phyloP scores from a whole-genome alignment of 2,888 invertebrate genomes.

The Drosophila seclusa region DNA sequence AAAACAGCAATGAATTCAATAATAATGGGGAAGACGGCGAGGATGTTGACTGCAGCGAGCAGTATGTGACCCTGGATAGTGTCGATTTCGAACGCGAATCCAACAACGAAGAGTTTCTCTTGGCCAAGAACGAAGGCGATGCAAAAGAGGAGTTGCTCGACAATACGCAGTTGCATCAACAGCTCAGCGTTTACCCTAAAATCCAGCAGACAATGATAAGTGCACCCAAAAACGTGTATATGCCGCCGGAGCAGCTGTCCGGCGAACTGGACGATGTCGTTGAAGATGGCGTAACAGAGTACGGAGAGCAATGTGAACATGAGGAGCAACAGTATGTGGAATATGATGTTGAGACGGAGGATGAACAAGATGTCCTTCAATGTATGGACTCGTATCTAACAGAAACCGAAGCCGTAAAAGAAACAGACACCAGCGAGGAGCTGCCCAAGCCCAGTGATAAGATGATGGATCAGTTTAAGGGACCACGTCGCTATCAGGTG shows the following conservation, averaged over 20 bases:
- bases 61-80: conserved; percentile 58
- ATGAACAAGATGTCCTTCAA: not conserved
- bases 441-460: conserved; percentile 58
- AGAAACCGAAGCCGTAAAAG: conserved; percentile 2
- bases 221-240: conserved; percentile 39
- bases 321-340: conserved; percentile 15
- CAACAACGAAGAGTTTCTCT: conserved; percentile 54
- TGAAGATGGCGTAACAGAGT: conserved; percentile 2
- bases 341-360: conserved; percentile 9
- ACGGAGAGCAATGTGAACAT: conserved; percentile 21
- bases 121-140: conserved; percentile 47
- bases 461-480: conserved; percentile 62
- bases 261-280: conserved; percentile 49
- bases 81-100: conserved; percentile 56
- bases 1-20: conserved; percentile 18
- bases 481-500: conserved; percentile 74
- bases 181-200: conserved; percentile 36
- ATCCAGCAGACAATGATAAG: conserved; percentile 35
- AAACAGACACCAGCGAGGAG: conserved; percentile 26
- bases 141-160: conserved; percentile 40
- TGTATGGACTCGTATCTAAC: conserved; percentile 14
- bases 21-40: conserved; percentile 37
- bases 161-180: conserved; percentile 43
- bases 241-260: conserved; percentile 37
- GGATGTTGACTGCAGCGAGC: conserved; percentile 30